These are phyloP conservation scores for Diadophis punctatus DNA, from an alignment of 2,113 vertebrate genomes.

Conservation along the genomic window DNA sequence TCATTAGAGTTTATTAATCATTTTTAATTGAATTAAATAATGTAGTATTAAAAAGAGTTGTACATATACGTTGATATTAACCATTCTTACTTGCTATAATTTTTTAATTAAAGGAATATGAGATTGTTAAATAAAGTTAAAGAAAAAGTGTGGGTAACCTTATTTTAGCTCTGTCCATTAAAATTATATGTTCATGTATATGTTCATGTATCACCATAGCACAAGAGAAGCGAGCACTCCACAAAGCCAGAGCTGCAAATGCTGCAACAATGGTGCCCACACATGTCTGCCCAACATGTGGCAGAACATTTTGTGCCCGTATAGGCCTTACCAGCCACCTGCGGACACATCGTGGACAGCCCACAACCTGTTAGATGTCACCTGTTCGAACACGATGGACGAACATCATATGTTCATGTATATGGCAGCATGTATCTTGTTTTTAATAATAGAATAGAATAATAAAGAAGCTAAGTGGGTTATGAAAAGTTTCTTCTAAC, in stretches of 20 bases:
- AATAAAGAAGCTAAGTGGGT: neutral
- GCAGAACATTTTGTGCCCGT: no score
- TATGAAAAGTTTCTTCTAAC: neutral
- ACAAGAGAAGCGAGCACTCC: no score
- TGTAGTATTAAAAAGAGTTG: neutral
- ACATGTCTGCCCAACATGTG: no score
- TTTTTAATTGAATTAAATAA: constrained; percentile 59
- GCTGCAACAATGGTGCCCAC: no score
- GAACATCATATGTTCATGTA: neutral
- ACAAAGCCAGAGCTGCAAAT: no score
- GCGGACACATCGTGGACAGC: no score
- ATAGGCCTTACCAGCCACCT: no score
- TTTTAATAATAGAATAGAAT: neutral
- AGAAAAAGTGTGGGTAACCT: neutral
- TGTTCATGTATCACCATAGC: no score
- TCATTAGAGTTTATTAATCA: neutral
- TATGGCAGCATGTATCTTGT: neutral
- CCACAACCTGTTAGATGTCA: no score
- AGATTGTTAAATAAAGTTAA: neutral
- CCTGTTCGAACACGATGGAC: no score
- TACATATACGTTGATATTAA: neutral
- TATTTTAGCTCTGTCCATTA: neutral
- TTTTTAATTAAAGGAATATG: neutral
- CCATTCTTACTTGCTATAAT: neutral
- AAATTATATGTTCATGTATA: neutral